Conservation (phyloP, 2,888 invertebrate genomes). For the Cephus rjabovi region DNA sequence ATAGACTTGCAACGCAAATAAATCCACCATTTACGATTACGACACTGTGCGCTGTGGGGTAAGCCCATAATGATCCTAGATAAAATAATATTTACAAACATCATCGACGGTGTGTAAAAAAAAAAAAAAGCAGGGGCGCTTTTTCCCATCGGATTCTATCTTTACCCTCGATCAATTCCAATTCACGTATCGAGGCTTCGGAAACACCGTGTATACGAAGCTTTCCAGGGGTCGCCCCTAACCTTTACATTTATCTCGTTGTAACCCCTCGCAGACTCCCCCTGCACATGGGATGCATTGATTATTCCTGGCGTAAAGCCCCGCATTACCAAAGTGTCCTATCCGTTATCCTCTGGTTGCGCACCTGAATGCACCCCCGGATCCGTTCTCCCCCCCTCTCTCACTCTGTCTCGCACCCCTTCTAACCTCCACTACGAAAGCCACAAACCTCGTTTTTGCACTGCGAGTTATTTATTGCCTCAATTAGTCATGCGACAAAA, state of each 20-base stretch:
- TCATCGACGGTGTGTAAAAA: too few relatives aligned
- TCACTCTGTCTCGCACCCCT: conserved; percentile 24
- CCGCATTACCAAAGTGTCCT: conserved; percentile 50
- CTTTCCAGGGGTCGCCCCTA: conserved; percentile 5
- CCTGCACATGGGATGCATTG: conserved; percentile 47
- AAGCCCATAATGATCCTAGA: too few relatives aligned
- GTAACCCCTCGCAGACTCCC: conserved; percentile 29
- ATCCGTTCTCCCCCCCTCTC: background rate
- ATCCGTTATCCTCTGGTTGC: conserved; percentile 47
- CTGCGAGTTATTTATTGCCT: conserved; percentile 49
- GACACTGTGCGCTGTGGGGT: too few relatives aligned
- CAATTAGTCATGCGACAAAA: conserved; percentile 58
- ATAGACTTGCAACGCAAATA: too few relatives aligned
- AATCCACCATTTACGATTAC: too few relatives aligned
- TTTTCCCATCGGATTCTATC: too few relatives aligned
- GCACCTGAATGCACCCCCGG: conserved; percentile 48
- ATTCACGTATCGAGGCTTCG: background rate
- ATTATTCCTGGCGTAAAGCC: conserved; percentile 55
- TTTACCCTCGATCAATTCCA: too few relatives aligned
- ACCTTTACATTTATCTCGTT: conserved; percentile 48
- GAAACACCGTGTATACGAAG: background rate
- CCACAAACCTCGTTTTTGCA: conserved; percentile 39
- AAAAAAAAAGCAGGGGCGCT: too few relatives aligned
- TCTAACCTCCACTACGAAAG: conserved; percentile 9
- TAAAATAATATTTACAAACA: too few relatives aligned